A percentile compares a stretch with the other conserved stretches of the same genome.
Evolutionary conservation across 2,888 invertebrate species (phyloP).

Genomic region (Dendrolimus pini): DNA sequence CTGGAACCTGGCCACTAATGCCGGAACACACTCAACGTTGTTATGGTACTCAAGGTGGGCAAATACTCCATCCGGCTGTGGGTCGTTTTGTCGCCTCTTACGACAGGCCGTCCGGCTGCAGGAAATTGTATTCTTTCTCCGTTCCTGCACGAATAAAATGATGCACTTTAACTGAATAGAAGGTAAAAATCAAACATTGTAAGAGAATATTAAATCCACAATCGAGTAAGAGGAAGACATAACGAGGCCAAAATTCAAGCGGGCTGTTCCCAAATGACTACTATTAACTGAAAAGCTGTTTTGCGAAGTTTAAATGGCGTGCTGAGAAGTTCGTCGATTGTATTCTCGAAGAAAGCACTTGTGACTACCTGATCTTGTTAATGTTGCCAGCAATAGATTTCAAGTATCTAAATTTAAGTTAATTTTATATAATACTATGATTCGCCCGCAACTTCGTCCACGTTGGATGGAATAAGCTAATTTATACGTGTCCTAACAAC

Average conservation of each 20-base stretch:
- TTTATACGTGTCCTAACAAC: no score
- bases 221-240: constrained; percentile 18
- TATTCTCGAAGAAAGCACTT: constrained; percentile 36
- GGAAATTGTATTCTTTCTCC: background rate
- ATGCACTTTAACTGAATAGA: background rate
- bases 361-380: background rate
- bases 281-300: constrained; percentile 67
- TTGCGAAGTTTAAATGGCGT: constrained; percentile 58
- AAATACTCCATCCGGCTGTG: no score
- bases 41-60: no score
- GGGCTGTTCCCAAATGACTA: constrained; percentile 56
- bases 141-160: background rate
- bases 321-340: constrained; percentile 53
- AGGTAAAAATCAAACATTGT: background rate
- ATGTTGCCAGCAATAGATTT: background rate
- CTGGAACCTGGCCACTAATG: background rate
- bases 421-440: no score
- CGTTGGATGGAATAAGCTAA: no score
- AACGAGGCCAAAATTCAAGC: constrained; percentile 43
- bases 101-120: background rate
- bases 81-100: no score
- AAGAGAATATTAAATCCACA: background rate
- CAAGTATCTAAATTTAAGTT: background rate
- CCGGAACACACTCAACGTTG: background rate
- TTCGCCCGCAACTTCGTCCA: no score